Conservation (phyloP, 2,888 invertebrate genomes). For the Meiosimyza decipiens region DNA sequence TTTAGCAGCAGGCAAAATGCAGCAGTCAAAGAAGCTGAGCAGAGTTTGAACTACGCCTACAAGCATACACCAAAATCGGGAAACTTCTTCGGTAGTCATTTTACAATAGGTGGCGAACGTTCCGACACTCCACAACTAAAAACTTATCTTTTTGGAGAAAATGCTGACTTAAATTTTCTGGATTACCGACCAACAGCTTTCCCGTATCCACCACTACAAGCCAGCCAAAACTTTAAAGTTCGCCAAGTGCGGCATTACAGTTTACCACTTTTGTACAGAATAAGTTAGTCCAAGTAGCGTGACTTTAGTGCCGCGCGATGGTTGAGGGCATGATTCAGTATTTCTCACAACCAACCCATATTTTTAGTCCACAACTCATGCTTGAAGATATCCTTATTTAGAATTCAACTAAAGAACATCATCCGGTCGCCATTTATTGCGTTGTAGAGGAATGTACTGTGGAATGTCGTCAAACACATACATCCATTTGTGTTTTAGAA, state of each 20-base stretch:
- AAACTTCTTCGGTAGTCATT: conserved; percentile 97
- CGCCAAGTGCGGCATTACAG: conserved; percentile 91
- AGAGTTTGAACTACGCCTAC: conserved; percentile 87
- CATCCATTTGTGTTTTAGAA: too few relatives aligned
- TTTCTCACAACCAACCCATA: conserved; percentile 89
- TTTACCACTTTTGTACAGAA: conserved; percentile 96
- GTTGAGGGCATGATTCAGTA: conserved; percentile 91
- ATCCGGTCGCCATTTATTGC: too few relatives aligned
- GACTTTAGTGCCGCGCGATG: conserved; percentile 79
- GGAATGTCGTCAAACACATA: too few relatives aligned
- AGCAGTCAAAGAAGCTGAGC: conserved; percentile 89
- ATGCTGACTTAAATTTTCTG: conserved; percentile 95
- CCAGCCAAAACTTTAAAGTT: conserved; percentile 97
- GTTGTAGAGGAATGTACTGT: too few relatives aligned
- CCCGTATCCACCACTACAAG: conserved; percentile 96
- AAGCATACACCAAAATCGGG: conserved; percentile 96
- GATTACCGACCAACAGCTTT: conserved; percentile 95
- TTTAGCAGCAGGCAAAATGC: conserved; percentile 86
- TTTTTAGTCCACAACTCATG: conserved; percentile 88
- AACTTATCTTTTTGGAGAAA: conserved; percentile 98
- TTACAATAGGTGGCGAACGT: conserved; percentile 98
- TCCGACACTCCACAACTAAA: conserved; percentile 98
- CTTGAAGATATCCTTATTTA: conserved; percentile 86
- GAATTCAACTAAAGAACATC: conserved; percentile 84
- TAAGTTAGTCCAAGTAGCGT: conserved; percentile 85